Evolutionary conservation across 2,797 vertebrate genomes (phyloP), one percentile per base, ranked within the genome.

Genomic region (Centroberyx gerrardi): DNA sequence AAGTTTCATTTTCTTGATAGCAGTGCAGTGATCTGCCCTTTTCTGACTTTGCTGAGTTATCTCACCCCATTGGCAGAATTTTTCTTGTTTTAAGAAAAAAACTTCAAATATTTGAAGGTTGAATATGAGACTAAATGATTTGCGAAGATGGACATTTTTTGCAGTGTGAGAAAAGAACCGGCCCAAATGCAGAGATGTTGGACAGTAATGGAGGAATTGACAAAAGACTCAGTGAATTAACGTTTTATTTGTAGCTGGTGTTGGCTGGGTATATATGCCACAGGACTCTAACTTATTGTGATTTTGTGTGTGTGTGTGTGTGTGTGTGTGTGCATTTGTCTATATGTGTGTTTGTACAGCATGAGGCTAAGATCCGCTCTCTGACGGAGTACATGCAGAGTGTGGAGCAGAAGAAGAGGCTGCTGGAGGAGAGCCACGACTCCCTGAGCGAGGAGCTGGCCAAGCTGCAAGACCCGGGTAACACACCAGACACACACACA

Each of bases 311-410:
- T 73, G 13, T 5, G 0, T 18, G 63, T 52, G n/a, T 31, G 48
- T 72, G 58, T 38, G 4, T 68, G 68, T 79, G 44, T 56, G 29
- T 96, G 29, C 36, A 28, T 51, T 28, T 36, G 28, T 51, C 17
- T 64, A 27, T 70, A 29, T 29, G n/a, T 15, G 33, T 29, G 46
- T 63, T 46, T 9, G 14, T 62, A 1, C 87, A 98, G 97, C 97
- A 98, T 1, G 97, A 98, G 86, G 97, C 96, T 5, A 98, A 98
- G 95, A 98, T 98, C 89, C 96, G 96, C 71, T 98, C 97, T 1
- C 95, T 98, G 68, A 98, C 97, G 0, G 97, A 98, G 83, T 98
- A 97, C 93, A 97, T 97, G 96, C 97, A 97, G 92, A 97, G 94
- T 0, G 96, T 98, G 88, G 97, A 98, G 94, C 94, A 96, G 75